phyloP scores from a whole-genome alignment of 1,140 invertebrate species.

The Tetramorium simillimum region DNA sequence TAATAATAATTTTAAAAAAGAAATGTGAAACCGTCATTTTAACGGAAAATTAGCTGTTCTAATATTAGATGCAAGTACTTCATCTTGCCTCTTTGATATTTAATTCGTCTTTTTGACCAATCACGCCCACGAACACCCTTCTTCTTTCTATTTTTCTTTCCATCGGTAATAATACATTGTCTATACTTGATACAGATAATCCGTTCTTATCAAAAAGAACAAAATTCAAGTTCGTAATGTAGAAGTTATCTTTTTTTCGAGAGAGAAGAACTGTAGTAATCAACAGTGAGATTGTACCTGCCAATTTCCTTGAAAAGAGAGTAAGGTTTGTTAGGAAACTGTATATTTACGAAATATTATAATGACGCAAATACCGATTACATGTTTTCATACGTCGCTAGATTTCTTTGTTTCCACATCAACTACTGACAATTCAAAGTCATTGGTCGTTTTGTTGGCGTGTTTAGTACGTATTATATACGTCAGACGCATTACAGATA shows the following conservation, averaged over 20 bases:
- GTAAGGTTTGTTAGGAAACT: neutral
- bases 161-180: neutral
- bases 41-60: neutral
- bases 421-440: neutral
- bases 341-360: slow-evolving; percentile 4
- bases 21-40: neutral
- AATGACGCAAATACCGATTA: slow-evolving; percentile 2
- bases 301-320: neutral
- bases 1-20: neutral
- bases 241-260: neutral
- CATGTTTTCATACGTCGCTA: neutral
- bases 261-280: neutral
- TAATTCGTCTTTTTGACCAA: too few species aligned
- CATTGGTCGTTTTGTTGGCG: neutral
- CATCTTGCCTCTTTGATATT: too few species aligned
- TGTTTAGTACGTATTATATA: neutral
- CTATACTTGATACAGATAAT: slow-evolving; percentile 7
- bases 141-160: neutral
- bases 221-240: neutral
- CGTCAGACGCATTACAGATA: neutral
- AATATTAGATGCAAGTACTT: too few species aligned
- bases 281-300: neutral
- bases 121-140: too few species aligned
- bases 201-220: neutral
- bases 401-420: neutral